Conservation (phyloP, 2,113 vertebrate species). For the Lepidothrix coronata region DNA sequence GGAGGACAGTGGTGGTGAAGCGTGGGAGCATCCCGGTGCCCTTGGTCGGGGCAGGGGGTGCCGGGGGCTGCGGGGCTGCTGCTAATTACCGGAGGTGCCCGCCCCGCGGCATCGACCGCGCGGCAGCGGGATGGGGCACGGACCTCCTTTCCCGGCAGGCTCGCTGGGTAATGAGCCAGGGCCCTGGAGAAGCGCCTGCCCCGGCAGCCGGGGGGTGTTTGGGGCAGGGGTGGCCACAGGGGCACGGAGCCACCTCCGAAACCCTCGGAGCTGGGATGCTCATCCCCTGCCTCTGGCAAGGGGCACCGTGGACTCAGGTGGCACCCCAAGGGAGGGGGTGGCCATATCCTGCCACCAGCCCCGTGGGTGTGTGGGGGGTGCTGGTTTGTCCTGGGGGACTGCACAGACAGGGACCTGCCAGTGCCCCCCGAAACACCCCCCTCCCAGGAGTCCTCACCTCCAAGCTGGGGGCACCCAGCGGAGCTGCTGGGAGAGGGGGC, state of each 20-base stretch:
- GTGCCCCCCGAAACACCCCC: not conserved
- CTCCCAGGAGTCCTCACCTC: not conserved
- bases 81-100: not conserved
- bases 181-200: not conserved
- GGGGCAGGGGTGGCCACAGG: not conserved
- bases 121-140: not conserved
- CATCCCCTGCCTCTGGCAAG: fast-evolving
- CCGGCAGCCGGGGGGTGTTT: fast-evolving
- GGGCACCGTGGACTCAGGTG: not conserved
- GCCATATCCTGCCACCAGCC: not conserved
- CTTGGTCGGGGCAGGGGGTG: not conserved
- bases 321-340: not conserved
- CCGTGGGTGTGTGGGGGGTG: not conserved
- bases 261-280: not conserved
- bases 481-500: fast-evolving
- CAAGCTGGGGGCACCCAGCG: not conserved
- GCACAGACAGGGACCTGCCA: not conserved
- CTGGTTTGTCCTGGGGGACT: fast-evolving
- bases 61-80: not conserved
- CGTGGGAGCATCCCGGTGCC: fast-evolving
- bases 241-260: not conserved
- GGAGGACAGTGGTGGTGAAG: not conserved
- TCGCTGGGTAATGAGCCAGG: not conserved
- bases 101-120: not conserved
- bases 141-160: not conserved